Percentiles rank a stretch among this genome's conserved stretches.
phyloP scores from a whole-genome alignment of 2,888 invertebrate species.

The Cheilosia variabilis region DNA sequence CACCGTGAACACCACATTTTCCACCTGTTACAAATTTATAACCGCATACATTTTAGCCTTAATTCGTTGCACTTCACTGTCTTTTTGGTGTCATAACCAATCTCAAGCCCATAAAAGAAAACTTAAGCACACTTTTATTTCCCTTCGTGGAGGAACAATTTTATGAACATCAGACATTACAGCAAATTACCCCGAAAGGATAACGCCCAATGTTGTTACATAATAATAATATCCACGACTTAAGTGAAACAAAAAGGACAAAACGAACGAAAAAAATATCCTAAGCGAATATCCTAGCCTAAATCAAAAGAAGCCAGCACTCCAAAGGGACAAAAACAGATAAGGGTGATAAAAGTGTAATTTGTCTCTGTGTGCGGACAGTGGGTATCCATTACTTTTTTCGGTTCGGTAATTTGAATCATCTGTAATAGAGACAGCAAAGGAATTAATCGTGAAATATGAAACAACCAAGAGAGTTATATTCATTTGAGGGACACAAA shows the following conservation, averaged over 20 bases:
- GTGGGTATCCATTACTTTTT: conserved; percentile 62
- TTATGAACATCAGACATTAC: conserved; percentile 65
- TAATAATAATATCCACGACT: conserved; percentile 60
- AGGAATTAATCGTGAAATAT: conserved; percentile 67
- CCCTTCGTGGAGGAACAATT: conserved; percentile 29
- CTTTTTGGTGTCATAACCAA: conserved; percentile 38
- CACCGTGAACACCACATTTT: not conserved
- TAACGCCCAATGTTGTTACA: conserved; percentile 61
- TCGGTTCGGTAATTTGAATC: conserved; percentile 65
- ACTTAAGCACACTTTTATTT: conserved; percentile 33
- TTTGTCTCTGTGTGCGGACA: conserved; percentile 61
- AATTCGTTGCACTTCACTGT: conserved; percentile 31
- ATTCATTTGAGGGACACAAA: conserved; percentile 57
- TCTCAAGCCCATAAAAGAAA: conserved; percentile 43
- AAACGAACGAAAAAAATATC: conserved; percentile 14
- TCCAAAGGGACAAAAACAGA: conserved; percentile 46
- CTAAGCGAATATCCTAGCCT: conserved; percentile 35
- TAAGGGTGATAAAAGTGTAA: conserved; percentile 67
- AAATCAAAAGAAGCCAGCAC: conserved; percentile 58
- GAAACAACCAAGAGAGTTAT: conserved; percentile 65
- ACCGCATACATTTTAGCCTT: not conserved
- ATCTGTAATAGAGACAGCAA: conserved; percentile 61
- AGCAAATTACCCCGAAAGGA: conserved; percentile 63
- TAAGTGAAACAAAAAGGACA: conserved; percentile 22
- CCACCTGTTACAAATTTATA: not conserved